phyloP scores from a whole-genome alignment of 2,797 vertebrate genomes.

The Schizopygopsis pylzovi region DNA sequence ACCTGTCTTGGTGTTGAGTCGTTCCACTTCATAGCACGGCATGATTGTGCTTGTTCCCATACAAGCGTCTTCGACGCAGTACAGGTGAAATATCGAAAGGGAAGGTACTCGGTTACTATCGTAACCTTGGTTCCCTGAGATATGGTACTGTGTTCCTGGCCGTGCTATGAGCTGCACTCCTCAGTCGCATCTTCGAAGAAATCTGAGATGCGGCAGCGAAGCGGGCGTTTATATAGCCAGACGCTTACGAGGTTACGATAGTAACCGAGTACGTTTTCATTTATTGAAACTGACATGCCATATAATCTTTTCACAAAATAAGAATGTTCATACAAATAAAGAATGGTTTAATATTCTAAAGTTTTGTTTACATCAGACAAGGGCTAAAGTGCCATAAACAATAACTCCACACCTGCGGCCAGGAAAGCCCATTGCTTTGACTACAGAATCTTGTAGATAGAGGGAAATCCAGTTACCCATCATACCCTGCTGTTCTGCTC shows the following conservation, averaged over 20 bases:
- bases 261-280: not conserved
- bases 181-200: too few species aligned
- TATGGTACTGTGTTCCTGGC: too few species aligned
- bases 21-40: too few species aligned
- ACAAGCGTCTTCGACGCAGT: too few species aligned
- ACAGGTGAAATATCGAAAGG: too few species aligned
- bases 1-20: not conserved
- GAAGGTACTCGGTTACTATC: too few species aligned
- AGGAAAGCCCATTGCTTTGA: constrained; percentile 52
- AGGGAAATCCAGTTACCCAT: constrained; percentile 70
- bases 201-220: too few species aligned
- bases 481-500: constrained; percentile 46
- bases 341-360: not conserved
- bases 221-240: too few species aligned
- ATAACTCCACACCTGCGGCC: constrained; percentile 35
- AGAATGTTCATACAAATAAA: not conserved
- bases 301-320: not conserved
- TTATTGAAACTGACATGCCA: not conserved
- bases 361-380: not conserved
- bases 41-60: too few species aligned
- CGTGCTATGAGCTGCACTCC: too few species aligned
- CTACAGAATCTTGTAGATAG: constrained; percentile 57
- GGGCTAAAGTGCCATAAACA: constrained; percentile 1
- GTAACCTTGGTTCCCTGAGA: too few species aligned
- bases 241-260: too few species aligned